phyloP scores from a whole-genome alignment of 2,797 vertebrate species.

The Apodemus agrarius region DNA sequence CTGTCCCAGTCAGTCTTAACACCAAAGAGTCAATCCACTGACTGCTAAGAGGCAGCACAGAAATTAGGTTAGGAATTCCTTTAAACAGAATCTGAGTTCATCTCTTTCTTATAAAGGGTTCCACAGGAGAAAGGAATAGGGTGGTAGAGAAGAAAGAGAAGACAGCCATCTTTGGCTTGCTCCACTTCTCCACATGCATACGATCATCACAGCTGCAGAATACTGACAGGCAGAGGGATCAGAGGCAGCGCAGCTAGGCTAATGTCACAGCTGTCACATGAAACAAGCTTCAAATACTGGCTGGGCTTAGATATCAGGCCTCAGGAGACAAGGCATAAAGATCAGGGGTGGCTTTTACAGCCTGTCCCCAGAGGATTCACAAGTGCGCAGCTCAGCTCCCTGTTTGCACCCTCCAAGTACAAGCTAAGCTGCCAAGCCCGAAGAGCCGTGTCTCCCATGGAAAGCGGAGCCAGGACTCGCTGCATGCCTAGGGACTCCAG shows the following conservation, averaged over 20 bases:
- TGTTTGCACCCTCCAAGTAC: background rate
- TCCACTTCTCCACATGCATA: background rate
- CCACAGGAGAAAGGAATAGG: background rate
- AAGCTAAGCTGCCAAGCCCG: background rate
- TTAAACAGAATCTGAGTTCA: background rate
- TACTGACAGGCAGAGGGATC: background rate
- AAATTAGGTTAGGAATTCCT: background rate
- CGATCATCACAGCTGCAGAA: background rate
- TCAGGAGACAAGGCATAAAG: background rate
- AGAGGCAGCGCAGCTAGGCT: background rate
- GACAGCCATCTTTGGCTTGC: background rate
- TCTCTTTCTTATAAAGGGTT: no score
- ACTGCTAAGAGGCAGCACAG: fast-evolving
- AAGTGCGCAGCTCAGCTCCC: background rate
- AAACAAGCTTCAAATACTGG: background rate
- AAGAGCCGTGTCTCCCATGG: background rate
- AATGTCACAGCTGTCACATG: background rate
- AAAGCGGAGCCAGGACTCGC: background rate
- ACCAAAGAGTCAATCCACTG: background rate
- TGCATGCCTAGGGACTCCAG: background rate
- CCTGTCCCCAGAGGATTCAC: background rate
- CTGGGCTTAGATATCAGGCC: background rate
- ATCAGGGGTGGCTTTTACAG: background rate
- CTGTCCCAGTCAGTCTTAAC: background rate
- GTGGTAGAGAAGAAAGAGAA: background rate